phyloP scores from a whole-genome alignment of 2,888 invertebrate species.

The Brenthis ino region DNA sequence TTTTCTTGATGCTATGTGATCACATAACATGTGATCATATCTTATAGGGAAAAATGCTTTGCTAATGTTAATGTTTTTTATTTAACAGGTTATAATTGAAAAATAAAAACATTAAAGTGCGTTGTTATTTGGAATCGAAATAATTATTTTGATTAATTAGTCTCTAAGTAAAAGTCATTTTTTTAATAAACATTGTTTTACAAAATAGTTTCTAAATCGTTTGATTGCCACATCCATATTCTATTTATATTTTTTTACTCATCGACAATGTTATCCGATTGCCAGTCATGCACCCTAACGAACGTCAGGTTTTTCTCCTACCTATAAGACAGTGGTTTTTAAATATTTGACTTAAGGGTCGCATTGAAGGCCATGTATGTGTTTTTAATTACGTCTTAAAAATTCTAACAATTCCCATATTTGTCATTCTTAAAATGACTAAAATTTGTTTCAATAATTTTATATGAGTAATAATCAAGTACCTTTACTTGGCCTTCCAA shows the following conservation, averaged over 20 bases:
- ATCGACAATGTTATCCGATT: conserved; percentile 60
- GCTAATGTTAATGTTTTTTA: too few relatives aligned
- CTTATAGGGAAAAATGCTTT: not conserved
- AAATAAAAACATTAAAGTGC: too few relatives aligned
- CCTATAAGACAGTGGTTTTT: conserved; percentile 33
- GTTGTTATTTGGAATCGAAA: too few relatives aligned
- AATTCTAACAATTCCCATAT: not conserved
- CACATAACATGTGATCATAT: too few relatives aligned
- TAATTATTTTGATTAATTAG: too few relatives aligned
- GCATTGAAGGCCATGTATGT: conserved; percentile 5
- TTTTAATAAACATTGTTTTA: too few relatives aligned
- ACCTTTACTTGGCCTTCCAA: too few relatives aligned
- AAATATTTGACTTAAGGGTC: conserved; percentile 13
- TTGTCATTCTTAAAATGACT: too few relatives aligned
- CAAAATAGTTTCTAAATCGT: not conserved
- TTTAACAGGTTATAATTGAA: too few relatives aligned
- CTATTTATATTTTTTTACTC: conserved; percentile 8
- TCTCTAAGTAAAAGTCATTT: too few relatives aligned
- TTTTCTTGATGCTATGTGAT: not conserved
- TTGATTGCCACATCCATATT: conserved; percentile 50
- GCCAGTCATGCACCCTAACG: conserved; percentile 81
- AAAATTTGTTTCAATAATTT: too few relatives aligned
- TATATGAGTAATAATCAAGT: too few relatives aligned
- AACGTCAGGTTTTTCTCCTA: conserved; percentile 59
- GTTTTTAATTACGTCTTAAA: not conserved